Base-by-base conservation (phyloP, 2,888 invertebrate species). In the Tricholauxania praeusta region DNA sequence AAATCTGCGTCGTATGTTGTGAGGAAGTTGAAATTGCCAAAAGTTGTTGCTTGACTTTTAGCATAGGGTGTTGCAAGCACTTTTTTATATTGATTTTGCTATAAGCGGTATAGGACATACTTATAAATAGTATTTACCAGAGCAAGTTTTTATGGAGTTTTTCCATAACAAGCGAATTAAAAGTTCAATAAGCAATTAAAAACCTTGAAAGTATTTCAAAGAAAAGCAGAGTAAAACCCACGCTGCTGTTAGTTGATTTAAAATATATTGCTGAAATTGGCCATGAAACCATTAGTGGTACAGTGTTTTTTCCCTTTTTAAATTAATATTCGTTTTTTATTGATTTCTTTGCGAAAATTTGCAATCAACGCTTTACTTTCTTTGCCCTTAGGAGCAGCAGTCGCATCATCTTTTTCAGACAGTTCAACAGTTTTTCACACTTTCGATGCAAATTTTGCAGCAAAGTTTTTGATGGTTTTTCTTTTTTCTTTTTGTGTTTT, bases 401-500 rank as follows among this genome's bases (percentile, higher is more conserved):
- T 5, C 22, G 52, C 52, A 32, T 57, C 57, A 57, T 52, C 52
- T 51, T 12, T 28, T 6, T 12, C 19, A 65, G 65, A 19, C 22
- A 47, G n/a, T 39, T 62, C 17, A 15, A 15, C 15, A 47, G 65
- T 32, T 51, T 49, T 49, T 32, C n/a, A 65, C 32, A 65, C 52
- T 65, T 64, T 64, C 64, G 64, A 64, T 64, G 64, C 64, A 49
- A 64, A 64, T 64, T 64, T 64, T 22, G 64, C 49, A 49, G 64
- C 22, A 22, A 52, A 51, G 19, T 65, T 51, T 64, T 65, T 22
- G 12, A 7, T 65, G 2, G 28, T 60, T 14, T 19, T 12, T 14
- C 12, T 60, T 60, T 60, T 60, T 68, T 68, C 10, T 48, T 59
- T 12, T 49, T 69, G 57, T 48, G 14, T 69, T 69, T 8, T 48